Evolutionary conservation across 2,888 invertebrate species (phyloP), one percentile per base, ranked within the genome.

Genomic region (Scelioninae gen. 2): DNA sequence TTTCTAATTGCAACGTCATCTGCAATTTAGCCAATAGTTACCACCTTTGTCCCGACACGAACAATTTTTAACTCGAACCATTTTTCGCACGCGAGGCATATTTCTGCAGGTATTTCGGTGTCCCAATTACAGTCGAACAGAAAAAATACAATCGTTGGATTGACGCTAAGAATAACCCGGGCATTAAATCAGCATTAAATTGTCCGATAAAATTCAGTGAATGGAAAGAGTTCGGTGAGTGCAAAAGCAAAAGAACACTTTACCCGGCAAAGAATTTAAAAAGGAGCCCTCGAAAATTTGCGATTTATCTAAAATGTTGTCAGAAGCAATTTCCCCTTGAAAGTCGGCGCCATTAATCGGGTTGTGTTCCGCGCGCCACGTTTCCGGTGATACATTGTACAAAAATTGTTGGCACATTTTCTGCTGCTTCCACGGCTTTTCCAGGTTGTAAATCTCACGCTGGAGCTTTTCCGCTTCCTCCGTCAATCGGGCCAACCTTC

Each of bases 371-470:
- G 83, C 81, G 18, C 90, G 87, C 91, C 91, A 92, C 22, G 87
- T 86, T 39, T 90, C 87, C 0, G 92, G 91, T 35, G 92, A 90
- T n/a, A 92, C 84, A 78, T 90, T 88, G 82, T 90, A 91, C n/a
- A 92, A 85, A 85, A 92, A 92, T 78, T 90, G 88, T 57, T 92
- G 92, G 82, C 91, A 92, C 83, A 90, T 89, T 81, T 90, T 91
- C 65, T 89, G 89, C 45, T 88, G 85, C 50, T 89, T 83, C 88
- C 91, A 92, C 75, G 88, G 88, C 78, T 91, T 91, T 78, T 92
- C 91, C 61, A 91, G 86, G 18, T 88, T 88, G 70, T 91, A 89
- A 16, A 92, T 86, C 55, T 87, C 86, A 19, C 88, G 73, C 2
- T 82, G 78, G 4, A 80, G 71, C 45, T 80, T 79, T 18, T 83